Percentiles rank a stretch among this genome's conserved stretches.
These are phyloP conservation scores for Saccostrea cuccullata DNA, from an alignment of 1,140 invertebrate species.

Conservation along the genomic window DNA sequence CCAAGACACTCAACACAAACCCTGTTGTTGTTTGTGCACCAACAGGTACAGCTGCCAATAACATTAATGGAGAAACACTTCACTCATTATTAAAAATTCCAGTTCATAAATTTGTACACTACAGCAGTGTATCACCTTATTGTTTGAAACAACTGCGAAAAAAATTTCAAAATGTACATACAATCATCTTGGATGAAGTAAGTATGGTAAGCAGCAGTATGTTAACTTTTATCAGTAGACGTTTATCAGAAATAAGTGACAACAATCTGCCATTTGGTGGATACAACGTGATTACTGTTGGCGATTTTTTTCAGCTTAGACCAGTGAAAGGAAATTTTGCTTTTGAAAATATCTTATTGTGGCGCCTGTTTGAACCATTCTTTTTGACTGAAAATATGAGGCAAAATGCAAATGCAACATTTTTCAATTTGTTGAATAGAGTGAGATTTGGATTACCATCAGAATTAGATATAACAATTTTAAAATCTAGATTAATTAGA, in stretches of 20 bases:
- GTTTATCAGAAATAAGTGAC: constrained; percentile 43
- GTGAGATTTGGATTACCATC: constrained; percentile 31
- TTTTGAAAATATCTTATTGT: constrained; percentile 46
- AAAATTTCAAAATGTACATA: constrained; percentile 38
- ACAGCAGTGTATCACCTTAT: not conserved
- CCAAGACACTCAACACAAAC: not conserved
- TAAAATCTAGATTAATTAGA: not conserved
- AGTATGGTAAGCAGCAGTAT: constrained; percentile 44
- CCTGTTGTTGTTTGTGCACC: constrained; percentile 54
- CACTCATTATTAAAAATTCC: constrained; percentile 45
- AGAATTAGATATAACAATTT: not conserved
- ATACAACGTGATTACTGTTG: constrained; percentile 50
- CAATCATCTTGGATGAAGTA: constrained; percentile 50
- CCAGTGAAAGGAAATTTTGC: constrained; percentile 40
- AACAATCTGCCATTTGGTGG: constrained; percentile 48
- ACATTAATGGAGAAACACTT: constrained; percentile 52
- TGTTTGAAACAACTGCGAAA: not conserved
- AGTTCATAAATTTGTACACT: constrained; percentile 1
- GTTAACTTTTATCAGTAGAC: constrained; percentile 5
- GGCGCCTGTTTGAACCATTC: constrained; percentile 54
- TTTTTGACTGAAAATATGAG: constrained; percentile 56
- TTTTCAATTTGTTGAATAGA: constrained; percentile 46
- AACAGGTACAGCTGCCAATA: constrained; percentile 52
- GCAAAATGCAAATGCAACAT: constrained; percentile 34
- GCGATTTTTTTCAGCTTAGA: constrained; percentile 55